Evolutionary conservation across 2,113 vertebrate species (phyloP), one percentile per base, ranked within the genome.

Genomic region (Plecotus auritus): DNA sequence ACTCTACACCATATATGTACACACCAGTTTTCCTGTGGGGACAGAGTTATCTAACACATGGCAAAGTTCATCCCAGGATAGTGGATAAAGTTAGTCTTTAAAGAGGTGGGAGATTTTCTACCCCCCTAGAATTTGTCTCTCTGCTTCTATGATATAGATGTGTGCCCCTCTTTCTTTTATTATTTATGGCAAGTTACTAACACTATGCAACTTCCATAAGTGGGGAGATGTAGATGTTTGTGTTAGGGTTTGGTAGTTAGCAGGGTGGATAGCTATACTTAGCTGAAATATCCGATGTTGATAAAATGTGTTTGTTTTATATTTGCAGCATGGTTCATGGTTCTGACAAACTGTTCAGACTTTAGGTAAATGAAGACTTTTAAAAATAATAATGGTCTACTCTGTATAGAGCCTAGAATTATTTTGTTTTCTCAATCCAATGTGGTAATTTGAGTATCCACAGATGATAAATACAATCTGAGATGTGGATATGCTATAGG

Each of bases 251-350:
- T 80, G 14, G 12, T 16, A 28, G 12, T 77, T 0, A 14, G 22
- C 0, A 0, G n/a, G 30, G 23, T 2, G 7, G 0, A 13, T 2
- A 9, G 7, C 64, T 67, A 8, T 47, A 77, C 0, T 61, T 54
- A 81, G 22, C 11, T 30, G 35, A 35, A 13, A 13, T 35, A 51
- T 11, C 12, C 35, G 80, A 11, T 69, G 40, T 6, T 61, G 23
- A 77, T 40, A 30, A 92, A 47, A 17, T 47, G 11, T 18, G 56
- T 59, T 26, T 28, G 9, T 59, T 59, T 76, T 47, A 76, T 37
- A 51, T 87, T 95, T 51, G 23, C 26, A 86, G 32, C 7, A 10
- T 88, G 7, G 7, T n/a, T 85, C 5, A 7, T 45, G 42, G 35
- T 82, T 59, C n/a, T 90, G 81, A 73, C 73, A 77, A 80, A 77